Conservation (phyloP, 2,113 vertebrate species). For the Candoia aspera region DNA sequence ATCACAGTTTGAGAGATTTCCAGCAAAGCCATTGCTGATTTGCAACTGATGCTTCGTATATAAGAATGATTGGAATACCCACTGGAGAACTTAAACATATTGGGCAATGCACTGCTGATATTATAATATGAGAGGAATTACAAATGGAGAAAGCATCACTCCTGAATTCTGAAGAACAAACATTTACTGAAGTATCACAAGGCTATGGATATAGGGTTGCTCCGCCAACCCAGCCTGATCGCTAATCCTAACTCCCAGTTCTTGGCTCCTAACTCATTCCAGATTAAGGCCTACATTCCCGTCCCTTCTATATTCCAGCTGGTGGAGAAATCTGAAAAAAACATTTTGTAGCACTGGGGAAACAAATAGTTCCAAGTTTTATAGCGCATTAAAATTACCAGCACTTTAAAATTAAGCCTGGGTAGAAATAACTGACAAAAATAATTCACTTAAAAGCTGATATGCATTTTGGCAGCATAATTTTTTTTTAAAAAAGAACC, state of each 20-base stretch:
- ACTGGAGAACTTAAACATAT: constrained; percentile 19
- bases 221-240: background rate
- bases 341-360: background rate
- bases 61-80: background rate
- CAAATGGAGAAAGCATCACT: constrained; percentile 16
- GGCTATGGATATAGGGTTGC: background rate
- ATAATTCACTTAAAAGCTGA: background rate
- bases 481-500: background rate
- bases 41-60: constrained; percentile 16
- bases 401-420: background rate
- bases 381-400: background rate
- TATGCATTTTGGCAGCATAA: background rate
- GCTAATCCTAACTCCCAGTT: background rate
- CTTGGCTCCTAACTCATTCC: background rate
- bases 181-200: background rate
- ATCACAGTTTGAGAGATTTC: background rate
- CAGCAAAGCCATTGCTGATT: constrained; percentile 8
- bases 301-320: background rate
- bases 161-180: background rate
- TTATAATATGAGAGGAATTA: constrained; percentile 10
- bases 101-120: constrained; percentile 24
- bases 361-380: background rate
- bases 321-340: background rate
- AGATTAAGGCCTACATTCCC: background rate
- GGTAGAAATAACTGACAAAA: background rate